Base-by-base conservation (phyloP, 2,113 vertebrate species). In the Entelurus aequoreus region DNA sequence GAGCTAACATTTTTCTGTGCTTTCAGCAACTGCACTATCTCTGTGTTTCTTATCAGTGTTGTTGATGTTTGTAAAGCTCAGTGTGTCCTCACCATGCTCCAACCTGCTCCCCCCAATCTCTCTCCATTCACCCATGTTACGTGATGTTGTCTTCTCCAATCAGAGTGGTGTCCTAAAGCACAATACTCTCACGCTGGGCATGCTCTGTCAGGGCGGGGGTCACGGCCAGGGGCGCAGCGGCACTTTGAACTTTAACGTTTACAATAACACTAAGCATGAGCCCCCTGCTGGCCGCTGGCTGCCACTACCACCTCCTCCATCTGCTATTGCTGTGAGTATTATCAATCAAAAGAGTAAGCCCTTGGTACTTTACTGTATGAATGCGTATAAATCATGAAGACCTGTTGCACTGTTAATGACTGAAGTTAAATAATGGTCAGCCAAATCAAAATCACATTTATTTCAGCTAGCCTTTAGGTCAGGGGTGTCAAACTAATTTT, bases 91-190 rank as follows among this genome's bases (percentile, higher is more conserved):
- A 58, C 83, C 81, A 82, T 74, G 78, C 76, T 73, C 72, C 79
- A 76, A 77, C 80, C 78, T 49, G 72, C 82, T 67, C 74, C 72
- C 73, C 59, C 58, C 54, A 67, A n/a, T 38, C 49, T 66, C 71
- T 76, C 91, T 90, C 49, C 79, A 94, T 93, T 93, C 81, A 89
- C 84, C 87, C 93, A 90, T 95, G 93, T 96, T 94, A 92, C 93
- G 89, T 96, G 92, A 90, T 96, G 82, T 88, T 96, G 93, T 97
- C 92, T 96, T 92, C 94, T 96, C 92, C 95, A 97, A 95, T 97
- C 94, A 98, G 96, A 98, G 93, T 90, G 95, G 94, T 93, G 94
- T 95, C 95, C 95, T 97, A 95, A 98, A 98, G 94, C 96, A 97
- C 96, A 94, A 96, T 94, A 98, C 95, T 92, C 94, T 98, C 95